These are phyloP conservation scores for Ivindomyrus marchei DNA, from an alignment of 2,113 vertebrate genomes.

Conservation along the genomic window DNA sequence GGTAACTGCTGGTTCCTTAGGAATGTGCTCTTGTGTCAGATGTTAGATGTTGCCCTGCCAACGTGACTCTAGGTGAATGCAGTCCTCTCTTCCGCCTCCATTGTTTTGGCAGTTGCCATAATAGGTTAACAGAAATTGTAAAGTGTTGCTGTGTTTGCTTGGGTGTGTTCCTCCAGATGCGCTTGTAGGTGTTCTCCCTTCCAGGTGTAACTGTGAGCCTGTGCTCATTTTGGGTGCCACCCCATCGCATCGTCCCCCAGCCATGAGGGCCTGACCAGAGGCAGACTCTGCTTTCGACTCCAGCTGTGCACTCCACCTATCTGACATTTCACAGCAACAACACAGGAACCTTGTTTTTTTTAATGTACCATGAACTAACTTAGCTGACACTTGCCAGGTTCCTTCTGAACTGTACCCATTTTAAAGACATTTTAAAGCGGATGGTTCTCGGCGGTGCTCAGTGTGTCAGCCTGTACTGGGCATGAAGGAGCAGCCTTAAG, in stretches of 20 bases:
- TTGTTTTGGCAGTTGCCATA: conserved; percentile 34
- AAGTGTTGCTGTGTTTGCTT: conserved; percentile 31
- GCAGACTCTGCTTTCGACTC: neutral
- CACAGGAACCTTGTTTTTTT: neutral
- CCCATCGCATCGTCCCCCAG: neutral
- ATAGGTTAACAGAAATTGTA: conserved; percentile 43
- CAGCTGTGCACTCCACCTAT: neutral
- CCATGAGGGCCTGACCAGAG: neutral
- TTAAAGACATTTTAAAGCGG: neutral
- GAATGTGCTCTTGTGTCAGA: neutral
- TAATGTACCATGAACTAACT: neutral
- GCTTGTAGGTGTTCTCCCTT: neutral
- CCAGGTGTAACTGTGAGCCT: neutral
- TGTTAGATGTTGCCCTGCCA: neutral
- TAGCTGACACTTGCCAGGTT: neutral
- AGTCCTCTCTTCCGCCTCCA: neutral
- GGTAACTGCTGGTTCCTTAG: neutral
- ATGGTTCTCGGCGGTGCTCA: neutral
- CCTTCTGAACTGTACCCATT: neutral
- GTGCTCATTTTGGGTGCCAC: conserved; percentile 25
- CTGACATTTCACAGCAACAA: neutral
- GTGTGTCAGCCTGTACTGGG: neutral
- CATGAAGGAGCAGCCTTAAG: neutral
- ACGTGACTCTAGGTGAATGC: neutral
- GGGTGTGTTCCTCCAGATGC: conserved; percentile 1